Conservation (phyloP, 2,113 vertebrate genomes). For the Probosciger aterrimus region DNA sequence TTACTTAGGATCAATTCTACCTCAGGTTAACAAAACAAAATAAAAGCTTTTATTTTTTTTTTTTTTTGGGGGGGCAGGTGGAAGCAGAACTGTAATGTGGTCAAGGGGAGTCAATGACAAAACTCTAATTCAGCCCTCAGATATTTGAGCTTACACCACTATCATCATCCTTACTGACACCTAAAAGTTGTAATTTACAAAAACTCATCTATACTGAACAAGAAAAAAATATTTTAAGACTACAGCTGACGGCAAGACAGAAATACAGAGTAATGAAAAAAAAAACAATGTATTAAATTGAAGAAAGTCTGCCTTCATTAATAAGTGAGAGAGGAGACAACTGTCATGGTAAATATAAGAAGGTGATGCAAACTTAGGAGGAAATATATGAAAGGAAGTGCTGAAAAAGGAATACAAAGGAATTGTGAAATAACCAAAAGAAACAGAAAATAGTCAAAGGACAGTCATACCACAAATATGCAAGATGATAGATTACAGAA, state of each 20-base stretch:
- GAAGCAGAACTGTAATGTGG: neutral
- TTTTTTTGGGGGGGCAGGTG: accelerated
- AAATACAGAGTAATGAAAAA: neutral
- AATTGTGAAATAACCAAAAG: neutral
- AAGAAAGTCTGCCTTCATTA: neutral
- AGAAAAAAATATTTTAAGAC: neutral
- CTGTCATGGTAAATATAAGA: neutral
- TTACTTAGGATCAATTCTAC: neutral
- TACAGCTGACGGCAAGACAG: neutral
- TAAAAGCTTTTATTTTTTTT: neutral
- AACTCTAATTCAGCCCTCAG: neutral
- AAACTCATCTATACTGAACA: neutral
- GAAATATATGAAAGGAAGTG: neutral
- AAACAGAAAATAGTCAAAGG: neutral
- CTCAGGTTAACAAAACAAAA: neutral
- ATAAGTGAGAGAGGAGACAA: neutral
- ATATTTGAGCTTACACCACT: neutral
- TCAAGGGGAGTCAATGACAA: neutral
- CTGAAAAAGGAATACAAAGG: neutral
- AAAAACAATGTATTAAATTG: neutral
- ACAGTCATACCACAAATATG: neutral
- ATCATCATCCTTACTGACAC: neutral
- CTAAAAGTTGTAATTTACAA: neutral
- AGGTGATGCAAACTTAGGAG: neutral
- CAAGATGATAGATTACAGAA: neutral